Evolutionary conservation across 1,140 invertebrate genomes (phyloP).

Genomic region (Platyura marginata): DNA sequence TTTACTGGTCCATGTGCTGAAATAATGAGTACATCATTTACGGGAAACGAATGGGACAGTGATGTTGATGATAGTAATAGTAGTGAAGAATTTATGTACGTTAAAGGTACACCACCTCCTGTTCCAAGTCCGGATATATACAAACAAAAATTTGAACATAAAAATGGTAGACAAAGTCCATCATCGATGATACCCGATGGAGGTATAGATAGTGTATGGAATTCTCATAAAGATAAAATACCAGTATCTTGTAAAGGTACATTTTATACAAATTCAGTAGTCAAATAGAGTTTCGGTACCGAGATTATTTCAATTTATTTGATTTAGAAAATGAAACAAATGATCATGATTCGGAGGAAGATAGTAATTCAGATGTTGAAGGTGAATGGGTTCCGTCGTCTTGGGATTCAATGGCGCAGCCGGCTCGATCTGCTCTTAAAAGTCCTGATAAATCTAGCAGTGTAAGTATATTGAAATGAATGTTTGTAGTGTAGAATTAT

Average conservation of each 20-base stretch:
- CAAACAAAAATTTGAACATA: neutral
- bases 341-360: slow-evolving; percentile 11
- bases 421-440: slow-evolving; percentile 32
- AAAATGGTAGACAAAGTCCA: neutral
- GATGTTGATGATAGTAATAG: slow-evolving; percentile 5
- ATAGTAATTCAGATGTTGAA: slow-evolving; percentile 30
- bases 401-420: slow-evolving; percentile 35
- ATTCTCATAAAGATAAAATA: neutral
- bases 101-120: slow-evolving; percentile 1
- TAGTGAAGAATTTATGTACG: slow-evolving; percentile 7
- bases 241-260: neutral
- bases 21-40: slow-evolving; percentile 1
- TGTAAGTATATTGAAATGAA: too few relatives aligned
- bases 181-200: neutral
- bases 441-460: slow-evolving; percentile 24
- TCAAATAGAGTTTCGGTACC: too few relatives aligned
- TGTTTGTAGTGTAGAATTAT: too few relatives aligned
- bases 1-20: neutral
- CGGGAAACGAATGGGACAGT: slow-evolving; percentile 4
- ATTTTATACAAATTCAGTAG: too few relatives aligned
- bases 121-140: neutral
- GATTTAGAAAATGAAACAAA: neutral
- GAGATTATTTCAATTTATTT: slow-evolving; percentile 2
- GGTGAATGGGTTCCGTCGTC: slow-evolving; percentile 37
- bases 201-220: neutral